Percentiles rank a stretch among this genome's conserved stretches.
These are phyloP conservation scores for Erethizon dorsatum DNA, from an alignment of 2,797 vertebrate species.

Conservation along the genomic window DNA sequence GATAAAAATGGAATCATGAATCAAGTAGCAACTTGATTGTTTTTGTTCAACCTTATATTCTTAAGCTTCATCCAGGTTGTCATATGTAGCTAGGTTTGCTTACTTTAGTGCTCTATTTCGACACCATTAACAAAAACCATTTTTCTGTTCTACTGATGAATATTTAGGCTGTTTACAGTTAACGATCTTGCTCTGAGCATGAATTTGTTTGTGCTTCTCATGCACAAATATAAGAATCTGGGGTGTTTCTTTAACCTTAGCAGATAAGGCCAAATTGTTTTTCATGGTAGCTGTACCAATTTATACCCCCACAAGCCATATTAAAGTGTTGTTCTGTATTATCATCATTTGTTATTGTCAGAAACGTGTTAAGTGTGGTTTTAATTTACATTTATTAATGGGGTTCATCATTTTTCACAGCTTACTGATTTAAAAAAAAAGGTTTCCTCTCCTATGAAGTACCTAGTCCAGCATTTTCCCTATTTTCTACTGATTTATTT, in stretches of 20 bases:
- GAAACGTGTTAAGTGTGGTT: neutral
- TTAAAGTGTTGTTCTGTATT: neutral
- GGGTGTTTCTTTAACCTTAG: slow-evolving; percentile 5
- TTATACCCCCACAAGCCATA: neutral
- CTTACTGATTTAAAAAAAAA: neutral
- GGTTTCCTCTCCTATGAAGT: slow-evolving; percentile 19
- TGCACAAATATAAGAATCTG: neutral
- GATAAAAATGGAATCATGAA: slow-evolving; percentile 62
- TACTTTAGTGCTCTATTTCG: slow-evolving; percentile 32
- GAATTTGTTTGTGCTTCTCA: neutral
- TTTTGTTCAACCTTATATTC: slow-evolving; percentile 3
- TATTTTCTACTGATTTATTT: neutral
- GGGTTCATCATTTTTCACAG: slow-evolving; percentile 42
- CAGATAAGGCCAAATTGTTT: slow-evolving; percentile 58
- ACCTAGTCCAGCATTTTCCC: neutral
- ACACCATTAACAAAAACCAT: neutral
- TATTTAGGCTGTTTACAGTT: slow-evolving; percentile 59
- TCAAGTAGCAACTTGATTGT: slow-evolving; percentile 6
- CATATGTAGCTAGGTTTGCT: neutral
- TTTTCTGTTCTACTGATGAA: slow-evolving; percentile 39
- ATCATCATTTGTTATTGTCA: slow-evolving; percentile 37
- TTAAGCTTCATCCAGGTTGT: slow-evolving; percentile 25
- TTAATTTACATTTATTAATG: slow-evolving; percentile 48
- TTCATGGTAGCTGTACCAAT: slow-evolving; percentile 11
- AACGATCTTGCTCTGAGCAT: neutral